Conservation (phyloP, 2,113 vertebrate species). For the Atherinomorus stipes region DNA sequence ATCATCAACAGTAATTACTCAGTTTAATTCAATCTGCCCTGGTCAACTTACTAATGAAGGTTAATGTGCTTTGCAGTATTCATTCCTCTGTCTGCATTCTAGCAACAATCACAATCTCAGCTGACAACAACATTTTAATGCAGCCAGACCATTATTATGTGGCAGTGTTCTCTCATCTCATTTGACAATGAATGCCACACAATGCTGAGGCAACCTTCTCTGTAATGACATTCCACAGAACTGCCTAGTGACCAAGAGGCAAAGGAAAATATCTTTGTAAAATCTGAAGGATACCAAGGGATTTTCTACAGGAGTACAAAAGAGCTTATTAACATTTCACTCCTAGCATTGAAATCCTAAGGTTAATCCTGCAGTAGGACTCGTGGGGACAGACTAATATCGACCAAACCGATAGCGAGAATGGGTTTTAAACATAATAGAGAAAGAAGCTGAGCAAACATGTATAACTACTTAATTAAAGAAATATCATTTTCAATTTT, state of each 20-base stretch:
- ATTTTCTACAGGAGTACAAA: constrained; percentile 27
- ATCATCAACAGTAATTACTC: constrained; percentile 69
- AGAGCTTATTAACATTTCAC: constrained; percentile 30
- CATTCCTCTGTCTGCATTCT: constrained; percentile 38
- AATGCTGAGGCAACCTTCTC: not conserved
- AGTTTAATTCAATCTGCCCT: constrained; percentile 46
- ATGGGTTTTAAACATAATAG: not conserved
- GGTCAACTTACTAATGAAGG: constrained; percentile 68
- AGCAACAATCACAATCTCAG: constrained; percentile 42
- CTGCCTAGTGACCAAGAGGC: constrained; percentile 26
- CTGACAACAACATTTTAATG: constrained; percentile 20
- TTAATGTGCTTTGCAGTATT: constrained; percentile 59
- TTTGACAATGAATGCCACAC: constrained; percentile 32
- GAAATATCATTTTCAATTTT: not conserved
- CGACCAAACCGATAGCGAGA: not conserved
- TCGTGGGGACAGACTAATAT: not conserved
- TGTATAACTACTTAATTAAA: constrained; percentile 5
- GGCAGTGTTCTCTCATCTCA: constrained; percentile 25
- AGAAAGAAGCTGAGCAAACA: not conserved
- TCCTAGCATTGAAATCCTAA: constrained; percentile 1
- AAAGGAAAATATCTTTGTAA: constrained; percentile 21
- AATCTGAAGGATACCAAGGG: constrained; percentile 15
- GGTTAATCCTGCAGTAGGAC: constrained; percentile 19
- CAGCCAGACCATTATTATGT: constrained; percentile 13
- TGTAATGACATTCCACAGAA: constrained; percentile 35